A percentile compares a stretch with the other conserved stretches of the same genome.
These are phyloP conservation scores for Mactra quadrangularis DNA, from an alignment of 1,140 invertebrate genomes.

Conservation along the genomic window DNA sequence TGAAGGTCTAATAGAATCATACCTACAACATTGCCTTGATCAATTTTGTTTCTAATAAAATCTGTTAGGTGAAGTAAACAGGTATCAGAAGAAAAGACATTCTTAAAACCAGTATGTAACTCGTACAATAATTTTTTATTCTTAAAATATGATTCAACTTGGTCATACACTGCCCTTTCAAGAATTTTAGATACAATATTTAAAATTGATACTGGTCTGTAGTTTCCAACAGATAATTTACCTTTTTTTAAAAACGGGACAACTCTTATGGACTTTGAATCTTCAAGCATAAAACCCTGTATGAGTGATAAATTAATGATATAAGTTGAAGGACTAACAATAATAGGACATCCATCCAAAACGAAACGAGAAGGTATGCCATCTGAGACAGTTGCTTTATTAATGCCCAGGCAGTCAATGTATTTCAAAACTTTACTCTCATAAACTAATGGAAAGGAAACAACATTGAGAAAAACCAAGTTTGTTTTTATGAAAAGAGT, in stretches of 20 bases:
- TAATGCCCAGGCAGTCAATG: not conserved
- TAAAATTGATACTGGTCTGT: constrained; percentile 12
- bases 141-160: constrained; percentile 1
- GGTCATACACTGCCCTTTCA: constrained; percentile 19
- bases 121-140: constrained; percentile 31
- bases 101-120: constrained; percentile 19
- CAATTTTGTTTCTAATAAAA: constrained; percentile 12
- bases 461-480: not conserved
- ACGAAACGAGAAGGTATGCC: constrained; percentile 24
- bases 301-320: constrained; percentile 40
- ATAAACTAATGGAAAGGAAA: constrained; percentile 23
- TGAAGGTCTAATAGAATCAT: too few species aligned
- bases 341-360: constrained; percentile 11
- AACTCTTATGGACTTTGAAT: constrained; percentile 12
- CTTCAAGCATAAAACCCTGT: constrained; percentile 29
- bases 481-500: constrained; percentile 1
- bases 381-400: constrained; percentile 36
- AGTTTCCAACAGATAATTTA: constrained; percentile 8
- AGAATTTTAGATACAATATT: constrained; percentile 20
- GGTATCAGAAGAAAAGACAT: constrained; percentile 14
- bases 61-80: constrained; percentile 17
- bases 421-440: constrained; percentile 34
- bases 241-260: constrained; percentile 16
- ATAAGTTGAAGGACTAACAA: constrained; percentile 11
- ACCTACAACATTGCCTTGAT: not conserved